phyloP scores from a whole-genome alignment of 2,888 invertebrate genomes.

The Phrixothrix hirtus region DNA sequence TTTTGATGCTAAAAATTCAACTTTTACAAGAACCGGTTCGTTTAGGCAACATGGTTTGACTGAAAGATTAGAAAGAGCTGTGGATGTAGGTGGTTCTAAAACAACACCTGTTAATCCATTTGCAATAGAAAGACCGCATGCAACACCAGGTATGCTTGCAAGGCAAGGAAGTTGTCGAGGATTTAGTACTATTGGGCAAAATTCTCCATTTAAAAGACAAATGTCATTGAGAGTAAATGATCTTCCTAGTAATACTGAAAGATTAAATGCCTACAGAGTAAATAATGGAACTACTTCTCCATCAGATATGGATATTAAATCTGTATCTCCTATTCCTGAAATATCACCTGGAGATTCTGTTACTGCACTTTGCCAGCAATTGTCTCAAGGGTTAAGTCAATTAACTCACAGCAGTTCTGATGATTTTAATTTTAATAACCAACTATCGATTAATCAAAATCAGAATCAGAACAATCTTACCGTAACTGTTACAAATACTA shows the following conservation, averaged over 20 bases:
- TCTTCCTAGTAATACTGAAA: constrained; percentile 92
- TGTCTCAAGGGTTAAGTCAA: constrained; percentile 68
- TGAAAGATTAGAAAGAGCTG: constrained; percentile 66
- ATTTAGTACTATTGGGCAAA: constrained; percentile 75
- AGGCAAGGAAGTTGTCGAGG: constrained; percentile 95
- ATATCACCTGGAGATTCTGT: constrained; percentile 71
- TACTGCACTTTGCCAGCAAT: constrained; percentile 75
- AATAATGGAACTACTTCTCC: constrained; percentile 42
- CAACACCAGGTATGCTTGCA: constrained; percentile 91
- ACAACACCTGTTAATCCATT: constrained; percentile 82
- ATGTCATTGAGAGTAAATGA: constrained; percentile 93
- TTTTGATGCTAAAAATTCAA: constrained; percentile 85
- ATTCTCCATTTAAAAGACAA: constrained; percentile 94
- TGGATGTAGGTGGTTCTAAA: constrained; percentile 36
- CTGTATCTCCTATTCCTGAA: constrained; percentile 79
- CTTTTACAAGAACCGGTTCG: constrained; percentile 88
- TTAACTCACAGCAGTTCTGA: constrained; percentile 64
- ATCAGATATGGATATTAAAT: constrained; percentile 40
- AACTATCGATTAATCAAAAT: constrained; percentile 59
- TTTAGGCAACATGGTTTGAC: constrained; percentile 85
- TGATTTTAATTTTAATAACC: constrained; percentile 63
- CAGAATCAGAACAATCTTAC: constrained; percentile 59
- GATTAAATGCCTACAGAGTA: constrained; percentile 60
- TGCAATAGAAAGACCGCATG: constrained; percentile 94
- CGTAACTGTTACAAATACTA: constrained; percentile 49